Conservation (phyloP, 2,888 invertebrate species). For the Mactromeris polynyma region DNA sequence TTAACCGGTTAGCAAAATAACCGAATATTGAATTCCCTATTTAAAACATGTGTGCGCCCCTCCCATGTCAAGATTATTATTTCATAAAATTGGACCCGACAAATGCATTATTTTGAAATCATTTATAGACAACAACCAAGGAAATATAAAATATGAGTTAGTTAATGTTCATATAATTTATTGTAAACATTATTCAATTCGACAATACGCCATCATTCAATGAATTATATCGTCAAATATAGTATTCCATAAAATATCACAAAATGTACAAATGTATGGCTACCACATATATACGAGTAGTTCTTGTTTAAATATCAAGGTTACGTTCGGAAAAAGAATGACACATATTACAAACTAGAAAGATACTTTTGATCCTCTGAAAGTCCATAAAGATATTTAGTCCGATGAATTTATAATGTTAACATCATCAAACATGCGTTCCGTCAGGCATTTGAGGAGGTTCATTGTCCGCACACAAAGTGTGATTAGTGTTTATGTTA, state of each 20-base stretch:
- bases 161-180: too few species aligned
- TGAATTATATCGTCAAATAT: too few species aligned
- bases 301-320: neutral
- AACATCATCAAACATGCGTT: neutral
- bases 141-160: too few species aligned
- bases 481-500: neutral
- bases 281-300: neutral
- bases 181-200: too few species aligned
- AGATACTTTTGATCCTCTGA: neutral
- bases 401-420: neutral
- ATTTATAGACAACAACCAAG: too few species aligned
- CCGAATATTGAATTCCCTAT: too few species aligned
- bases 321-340: neutral
- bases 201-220: too few species aligned
- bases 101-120: too few species aligned
- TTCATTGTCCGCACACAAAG: neutral
- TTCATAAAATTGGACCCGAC: too few species aligned
- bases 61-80: too few species aligned
- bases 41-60: too few species aligned
- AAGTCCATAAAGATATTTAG: neutral
- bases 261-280: neutral
- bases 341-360: neutral
- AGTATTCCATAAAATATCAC: neutral
- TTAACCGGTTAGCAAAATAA: too few species aligned
- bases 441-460: neutral